Conservation (phyloP, 1,140 invertebrate species). For the Pseudomyrmex gracilis region DNA sequence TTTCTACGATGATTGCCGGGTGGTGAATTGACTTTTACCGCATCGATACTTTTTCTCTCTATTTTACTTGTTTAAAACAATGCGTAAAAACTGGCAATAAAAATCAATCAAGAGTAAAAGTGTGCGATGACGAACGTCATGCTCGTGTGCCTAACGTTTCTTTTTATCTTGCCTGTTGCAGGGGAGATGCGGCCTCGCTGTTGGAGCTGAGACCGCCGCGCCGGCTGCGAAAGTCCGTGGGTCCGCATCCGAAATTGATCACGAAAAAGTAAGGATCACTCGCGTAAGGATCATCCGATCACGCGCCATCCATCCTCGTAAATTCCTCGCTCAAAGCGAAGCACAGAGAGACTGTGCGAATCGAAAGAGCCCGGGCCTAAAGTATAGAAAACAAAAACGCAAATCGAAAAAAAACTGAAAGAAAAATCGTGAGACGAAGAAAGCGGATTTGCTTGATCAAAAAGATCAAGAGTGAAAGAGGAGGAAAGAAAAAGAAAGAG, state of each 20-base stretch:
- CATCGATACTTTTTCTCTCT: too few relatives aligned
- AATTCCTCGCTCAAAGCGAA: constrained; percentile 42
- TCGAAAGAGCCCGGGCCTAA: constrained; percentile 21
- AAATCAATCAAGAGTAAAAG: neutral
- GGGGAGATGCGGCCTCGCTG: constrained; percentile 80
- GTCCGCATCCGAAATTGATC: constrained; percentile 74
- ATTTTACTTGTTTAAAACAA: too few relatives aligned
- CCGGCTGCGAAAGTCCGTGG: constrained; percentile 79
- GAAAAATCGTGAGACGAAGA: constrained; percentile 49
- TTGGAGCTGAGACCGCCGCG: constrained; percentile 82
- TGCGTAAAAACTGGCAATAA: too few relatives aligned
- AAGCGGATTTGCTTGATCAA: constrained; percentile 22
- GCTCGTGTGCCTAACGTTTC: neutral
- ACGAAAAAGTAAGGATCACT: constrained; percentile 83
- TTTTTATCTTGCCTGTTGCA: constrained; percentile 68
- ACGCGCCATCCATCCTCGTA: constrained; percentile 65
- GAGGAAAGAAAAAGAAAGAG: constrained; percentile 50
- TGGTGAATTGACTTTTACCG: too few relatives aligned
- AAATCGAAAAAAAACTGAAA: constrained; percentile 33
- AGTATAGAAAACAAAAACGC: constrained; percentile 12
- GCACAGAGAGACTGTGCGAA: constrained; percentile 16
- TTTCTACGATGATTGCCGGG: too few relatives aligned
- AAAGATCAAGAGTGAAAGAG: constrained; percentile 65
- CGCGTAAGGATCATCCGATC: constrained; percentile 57
- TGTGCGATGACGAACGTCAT: neutral